A percentile compares a stretch with the other conserved stretches of the same genome.
Evolutionary conservation across 1,140 invertebrate species (phyloP).

Genomic region (Pseudomyrmex dendroicus): DNA sequence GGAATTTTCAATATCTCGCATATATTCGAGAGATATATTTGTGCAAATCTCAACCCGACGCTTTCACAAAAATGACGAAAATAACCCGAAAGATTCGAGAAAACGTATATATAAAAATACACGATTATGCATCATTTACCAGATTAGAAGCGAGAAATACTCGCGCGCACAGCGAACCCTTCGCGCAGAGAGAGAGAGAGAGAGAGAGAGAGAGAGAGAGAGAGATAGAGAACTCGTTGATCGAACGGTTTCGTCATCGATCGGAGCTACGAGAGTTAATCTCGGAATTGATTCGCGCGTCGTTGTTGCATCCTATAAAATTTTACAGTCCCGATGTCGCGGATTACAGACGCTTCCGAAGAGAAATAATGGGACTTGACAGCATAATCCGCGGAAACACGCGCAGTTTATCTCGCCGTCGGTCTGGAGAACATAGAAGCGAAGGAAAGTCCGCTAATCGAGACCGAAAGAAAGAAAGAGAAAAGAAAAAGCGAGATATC

Average conservation of each 20-base stretch:
- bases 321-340: neutral
- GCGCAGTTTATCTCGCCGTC: neutral
- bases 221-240: neutral
- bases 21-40: too few relatives aligned
- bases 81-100: neutral
- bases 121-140: slow-evolving; percentile 5
- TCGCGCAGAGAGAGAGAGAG: too few relatives aligned
- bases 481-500: neutral
- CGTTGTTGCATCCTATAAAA: neutral
- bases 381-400: slow-evolving; percentile 12
- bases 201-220: neutral
- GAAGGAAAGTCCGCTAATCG: slow-evolving; percentile 10
- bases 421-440: neutral
- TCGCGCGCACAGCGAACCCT: neutral
- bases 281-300: neutral
- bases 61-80: neutral
- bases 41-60: neutral
- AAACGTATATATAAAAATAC: neutral
- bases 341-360: neutral
- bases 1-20: neutral
- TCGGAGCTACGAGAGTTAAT: neutral
- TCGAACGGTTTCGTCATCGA: slow-evolving; percentile 1
- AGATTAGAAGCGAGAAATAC: neutral
- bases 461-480: neutral
- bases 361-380: slow-evolving; percentile 1